Base-by-base conservation (phyloP, 1,140 invertebrate species). In the Phortica variegata region DNA sequence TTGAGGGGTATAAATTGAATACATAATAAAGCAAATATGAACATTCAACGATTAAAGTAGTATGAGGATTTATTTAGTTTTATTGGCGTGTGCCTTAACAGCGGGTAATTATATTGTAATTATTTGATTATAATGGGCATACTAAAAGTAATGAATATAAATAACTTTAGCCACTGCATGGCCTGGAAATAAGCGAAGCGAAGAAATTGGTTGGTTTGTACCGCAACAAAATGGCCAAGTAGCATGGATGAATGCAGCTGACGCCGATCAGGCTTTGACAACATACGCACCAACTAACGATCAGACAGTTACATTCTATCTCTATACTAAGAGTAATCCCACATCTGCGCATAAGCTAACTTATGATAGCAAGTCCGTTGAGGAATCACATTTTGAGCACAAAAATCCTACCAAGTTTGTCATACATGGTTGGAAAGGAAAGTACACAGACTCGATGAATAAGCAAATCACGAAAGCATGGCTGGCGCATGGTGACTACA, bases 401-500 rank as follows among this genome's bases (percentile, higher is more conserved):
- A 26, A 19, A n/a, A 56, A 60, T 34, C 45, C 49, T 6, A 65
- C 61, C 1, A 46, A 56, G 39, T 47, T 66, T 21, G 16, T 54
- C 1, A 61, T 68, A n/a, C 61, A 68, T 20, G 61, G 56, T 12
- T 65, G 58, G 55, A 18, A 29, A 42, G 16, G 56, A 19, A 52
- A 36, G 4, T 16, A 52, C 29, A 31, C 23, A 3, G 32, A 39
- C 7, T 3, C 9, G 6, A 53, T 59, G 26, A 60, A 51, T 21
- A 51, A 13, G 3, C 13, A 41, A 34, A 49, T 56, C 9, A 45
- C 69, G 56, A 43, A 65, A 60, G 79, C 75, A 2, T 80, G 76
- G 54, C 54, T 81, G 1, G 60, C 52, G 0, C 60, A 56, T 0
- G 66, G 58, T 10, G 74, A 82, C 29, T 69, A 63, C 16, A 84